phyloP scores from a whole-genome alignment of 2,113 vertebrate species.

The Tor tambroides region DNA sequence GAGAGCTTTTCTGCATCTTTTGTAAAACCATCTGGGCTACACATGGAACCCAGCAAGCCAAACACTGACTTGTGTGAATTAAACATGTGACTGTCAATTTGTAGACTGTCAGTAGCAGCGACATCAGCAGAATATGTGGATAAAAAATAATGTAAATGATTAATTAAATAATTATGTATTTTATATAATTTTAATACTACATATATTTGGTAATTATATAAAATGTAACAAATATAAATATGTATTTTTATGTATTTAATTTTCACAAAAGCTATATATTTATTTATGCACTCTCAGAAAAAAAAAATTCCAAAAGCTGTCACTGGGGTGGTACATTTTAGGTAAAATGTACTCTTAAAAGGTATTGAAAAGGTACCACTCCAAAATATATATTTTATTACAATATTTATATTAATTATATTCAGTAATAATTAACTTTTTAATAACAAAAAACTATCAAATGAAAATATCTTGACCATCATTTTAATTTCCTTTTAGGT shows the following conservation, averaged over 20 bases:
- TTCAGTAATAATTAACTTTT: no score
- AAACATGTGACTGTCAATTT: not conserved
- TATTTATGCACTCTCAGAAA: not conserved
- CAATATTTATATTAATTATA: no score
- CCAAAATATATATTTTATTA: no score
- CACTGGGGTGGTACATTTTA: no score
- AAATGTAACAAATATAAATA: no score
- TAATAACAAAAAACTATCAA: no score
- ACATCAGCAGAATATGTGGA: not conserved
- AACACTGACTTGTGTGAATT: not conserved
- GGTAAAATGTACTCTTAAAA: no score
- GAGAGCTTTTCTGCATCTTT: constrained; percentile 26
- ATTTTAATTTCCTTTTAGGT: not conserved
- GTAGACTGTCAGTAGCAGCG: not conserved
- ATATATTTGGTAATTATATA: no score
- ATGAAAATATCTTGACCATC: not conserved
- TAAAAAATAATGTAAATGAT: not conserved
- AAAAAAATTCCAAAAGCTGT: no score
- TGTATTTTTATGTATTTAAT: no score
- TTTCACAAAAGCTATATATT: not conserved
- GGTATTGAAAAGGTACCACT: no score
- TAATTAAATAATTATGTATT: not conserved
- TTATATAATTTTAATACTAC: not conserved
- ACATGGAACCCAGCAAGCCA: not conserved
- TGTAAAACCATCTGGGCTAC: constrained; percentile 35